phyloP scores from a whole-genome alignment of 2,888 invertebrate species.

The Tubulanus polymorphus region DNA sequence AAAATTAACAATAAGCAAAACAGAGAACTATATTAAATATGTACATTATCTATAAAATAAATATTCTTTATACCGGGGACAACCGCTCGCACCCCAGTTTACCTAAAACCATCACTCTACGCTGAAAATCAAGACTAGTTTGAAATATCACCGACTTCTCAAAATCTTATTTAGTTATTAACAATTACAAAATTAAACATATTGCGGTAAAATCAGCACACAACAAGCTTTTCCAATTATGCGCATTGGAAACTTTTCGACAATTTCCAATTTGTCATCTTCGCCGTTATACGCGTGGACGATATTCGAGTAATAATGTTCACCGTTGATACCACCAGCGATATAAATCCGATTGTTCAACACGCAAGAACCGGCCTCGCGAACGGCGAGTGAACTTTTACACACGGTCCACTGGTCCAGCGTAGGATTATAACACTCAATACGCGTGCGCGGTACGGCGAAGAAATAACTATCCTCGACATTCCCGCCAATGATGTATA shows the following conservation, averaged over 20 bases:
- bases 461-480: conserved; percentile 47
- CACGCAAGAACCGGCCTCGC: conserved; percentile 45
- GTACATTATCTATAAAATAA: too few relatives aligned
- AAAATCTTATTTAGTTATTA: not conserved
- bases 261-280: conserved; percentile 33
- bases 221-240: conserved; percentile 47
- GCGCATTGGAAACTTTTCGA: conserved; percentile 42
- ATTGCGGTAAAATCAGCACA: conserved; percentile 43
- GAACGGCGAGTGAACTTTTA: conserved; percentile 38
- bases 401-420: conserved; percentile 44
- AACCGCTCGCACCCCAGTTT: too few relatives aligned
- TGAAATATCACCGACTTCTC: too few relatives aligned
- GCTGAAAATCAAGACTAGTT: too few relatives aligned
- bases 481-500: conserved; percentile 48
- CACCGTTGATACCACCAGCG: conserved; percentile 49
- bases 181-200: conserved; percentile 7
- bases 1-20: too few relatives aligned
- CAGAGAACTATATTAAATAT: too few relatives aligned
- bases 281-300: conserved; percentile 39
- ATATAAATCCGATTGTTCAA: conserved; percentile 41
- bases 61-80: too few relatives aligned
- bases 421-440: conserved; percentile 37
- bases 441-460: conserved; percentile 42
- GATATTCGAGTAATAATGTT: conserved; percentile 45
- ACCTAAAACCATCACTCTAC: too few relatives aligned